phyloP scores from a whole-genome alignment of 1,140 invertebrate species.

The Camponotus pennsylvanicus region DNA sequence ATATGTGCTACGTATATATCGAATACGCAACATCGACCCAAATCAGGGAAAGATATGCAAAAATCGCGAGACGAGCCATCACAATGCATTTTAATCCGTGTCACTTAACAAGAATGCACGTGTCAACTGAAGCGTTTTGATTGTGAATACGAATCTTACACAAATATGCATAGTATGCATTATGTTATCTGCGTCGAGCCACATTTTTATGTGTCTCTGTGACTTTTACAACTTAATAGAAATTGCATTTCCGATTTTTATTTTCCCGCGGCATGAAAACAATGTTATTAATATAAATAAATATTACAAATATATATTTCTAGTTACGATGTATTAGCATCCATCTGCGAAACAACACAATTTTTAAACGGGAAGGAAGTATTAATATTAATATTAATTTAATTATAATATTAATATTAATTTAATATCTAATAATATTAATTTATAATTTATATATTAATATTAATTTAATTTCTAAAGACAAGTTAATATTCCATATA shows the following conservation, averaged over 20 bases:
- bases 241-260: background rate
- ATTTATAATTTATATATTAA: no score
- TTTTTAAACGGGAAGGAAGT: background rate
- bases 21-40: background rate
- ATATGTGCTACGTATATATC: background rate
- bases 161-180: background rate
- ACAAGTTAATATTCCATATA: no score
- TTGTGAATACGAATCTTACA: background rate
- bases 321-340: background rate
- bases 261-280: background rate
- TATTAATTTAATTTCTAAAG: no score
- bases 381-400: no score
- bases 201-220: background rate
- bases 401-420: no score
- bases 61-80: background rate
- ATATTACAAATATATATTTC: background rate
- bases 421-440: no score
- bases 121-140: conserved; percentile 8
- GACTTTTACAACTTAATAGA: conserved; percentile 10
- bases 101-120: background rate
- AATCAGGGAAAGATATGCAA: conserved; percentile 20
- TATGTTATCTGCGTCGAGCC: background rate
- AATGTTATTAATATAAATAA: background rate
- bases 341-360: background rate
- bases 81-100: conserved; percentile 21